Evolutionary conservation across 2,113 vertebrate genomes (phyloP).

Genomic region (Panthera tigris): DNA sequence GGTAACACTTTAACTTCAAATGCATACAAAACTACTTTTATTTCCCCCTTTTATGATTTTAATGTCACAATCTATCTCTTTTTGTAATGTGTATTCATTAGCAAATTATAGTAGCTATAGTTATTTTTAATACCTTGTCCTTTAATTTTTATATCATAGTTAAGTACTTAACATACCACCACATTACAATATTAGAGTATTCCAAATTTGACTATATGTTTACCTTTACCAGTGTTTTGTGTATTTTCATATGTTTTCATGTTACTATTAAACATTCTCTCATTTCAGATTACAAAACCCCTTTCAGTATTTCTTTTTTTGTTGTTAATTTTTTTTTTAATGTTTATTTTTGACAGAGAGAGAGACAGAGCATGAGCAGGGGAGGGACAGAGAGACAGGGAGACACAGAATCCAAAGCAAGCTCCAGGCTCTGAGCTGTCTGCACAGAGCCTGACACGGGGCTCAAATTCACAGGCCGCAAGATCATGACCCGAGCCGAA

Average conservation of each 20-base stretch:
- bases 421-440: too few relatives aligned
- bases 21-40: not conserved
- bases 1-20: not conserved
- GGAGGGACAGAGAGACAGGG: too few relatives aligned
- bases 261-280: not conserved
- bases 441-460: too few relatives aligned
- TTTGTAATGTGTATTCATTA: not conserved
- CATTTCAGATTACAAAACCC: not conserved
- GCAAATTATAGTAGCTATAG: not conserved
- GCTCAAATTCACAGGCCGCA: too few relatives aligned
- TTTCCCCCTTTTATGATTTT: not conserved
- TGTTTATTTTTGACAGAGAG: too few relatives aligned
- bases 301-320: not conserved
- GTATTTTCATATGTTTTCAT: not conserved
- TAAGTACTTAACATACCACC: not conserved
- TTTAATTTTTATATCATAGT: not conserved
- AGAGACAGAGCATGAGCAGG: too few relatives aligned
- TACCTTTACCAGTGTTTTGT: not conserved
- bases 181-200: not conserved
- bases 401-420: too few relatives aligned
- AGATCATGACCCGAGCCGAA: too few relatives aligned
- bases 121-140: not conserved
- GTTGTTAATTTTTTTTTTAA: too few relatives aligned
- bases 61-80: not conserved
- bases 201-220: not conserved